Base-by-base conservation (phyloP, 1,140 invertebrate species). In the Piezodorus guildinii region DNA sequence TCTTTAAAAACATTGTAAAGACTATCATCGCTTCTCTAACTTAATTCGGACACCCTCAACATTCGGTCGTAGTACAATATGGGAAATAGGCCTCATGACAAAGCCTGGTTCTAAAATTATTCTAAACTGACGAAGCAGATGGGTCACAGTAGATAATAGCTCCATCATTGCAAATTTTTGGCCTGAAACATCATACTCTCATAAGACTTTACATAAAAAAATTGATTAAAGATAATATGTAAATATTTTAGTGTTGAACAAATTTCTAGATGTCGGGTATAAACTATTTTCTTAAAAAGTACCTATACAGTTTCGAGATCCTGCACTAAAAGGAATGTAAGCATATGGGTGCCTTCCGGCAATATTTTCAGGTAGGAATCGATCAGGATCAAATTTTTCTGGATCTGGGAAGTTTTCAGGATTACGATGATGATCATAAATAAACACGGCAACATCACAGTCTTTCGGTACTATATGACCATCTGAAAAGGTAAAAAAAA, bases 251-350 rank as follows among this genome's bases (percentile, higher is more conserved):
- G 16, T 39, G 12, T 39, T 10, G 12, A 39, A 1, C 54, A 3
- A 58, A 58, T 58, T 27, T 58, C 8, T 1, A 21, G 2, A 14
- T 1, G 14, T 34, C 54, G 2, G 4, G 14, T n/a, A 5, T 34
- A 58, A 34, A 58, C 8, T 25, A n/a, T 3, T 58, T 39, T 39
- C 34, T 39, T 58, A 58, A 58, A 25, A 58, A 34, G 64, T 67
- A 77, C 79, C 83, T 64, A 85, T 81, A 65, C 82, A 85, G 67
- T 83, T 83, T 60, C 82, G 73, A 1, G 76, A 74, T 3, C 84
- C 83, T 2, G 80, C 79, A 62, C 80, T 81, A 67, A 88, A 87
- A 3, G 85, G 84, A 44, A 85, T 69, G 67, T 79, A 86, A 16
- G 76, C 67, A 56, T 74, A 79, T 2, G 73, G 77, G 65, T 74